phyloP scores from a whole-genome alignment of 2,113 vertebrate species.

The Verasper variegatus region DNA sequence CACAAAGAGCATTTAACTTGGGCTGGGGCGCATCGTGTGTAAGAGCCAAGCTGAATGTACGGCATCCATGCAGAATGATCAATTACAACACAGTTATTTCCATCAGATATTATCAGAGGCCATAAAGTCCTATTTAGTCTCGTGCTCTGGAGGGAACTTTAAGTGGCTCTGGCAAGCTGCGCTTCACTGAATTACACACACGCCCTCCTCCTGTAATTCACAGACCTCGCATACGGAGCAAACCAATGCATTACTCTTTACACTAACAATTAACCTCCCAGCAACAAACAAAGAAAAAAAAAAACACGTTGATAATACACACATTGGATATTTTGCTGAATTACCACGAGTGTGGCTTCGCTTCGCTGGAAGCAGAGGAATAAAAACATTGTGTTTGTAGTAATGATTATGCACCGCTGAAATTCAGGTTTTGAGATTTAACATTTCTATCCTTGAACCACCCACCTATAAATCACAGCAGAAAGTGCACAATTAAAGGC shows the following conservation, averaged over 20 bases:
- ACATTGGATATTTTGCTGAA: background rate
- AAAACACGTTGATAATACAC: background rate
- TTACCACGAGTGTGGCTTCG: background rate
- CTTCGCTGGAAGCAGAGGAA: background rate
- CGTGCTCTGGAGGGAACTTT: background rate
- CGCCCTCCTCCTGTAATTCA: background rate
- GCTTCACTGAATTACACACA: slow-evolving; percentile 20
- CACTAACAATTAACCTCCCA: slow-evolving; percentile 13
- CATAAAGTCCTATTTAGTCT: slow-evolving; percentile 27
- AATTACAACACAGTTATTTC: slow-evolving; percentile 36
- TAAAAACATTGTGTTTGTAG: background rate
- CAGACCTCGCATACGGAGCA: background rate
- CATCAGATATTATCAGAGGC: slow-evolving; percentile 36
- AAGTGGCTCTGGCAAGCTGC: slow-evolving; percentile 21
- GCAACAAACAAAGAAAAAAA: background rate
- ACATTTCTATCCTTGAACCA: too few species aligned
- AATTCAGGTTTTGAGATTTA: slow-evolving; percentile 7
- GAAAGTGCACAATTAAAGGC: background rate
- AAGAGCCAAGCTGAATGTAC: slow-evolving; percentile 11
- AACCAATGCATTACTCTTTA: slow-evolving; percentile 6
- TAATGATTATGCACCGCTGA: background rate
- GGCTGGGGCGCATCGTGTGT: slow-evolving; percentile 6
- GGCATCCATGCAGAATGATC: slow-evolving; percentile 42
- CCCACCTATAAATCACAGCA: background rate
- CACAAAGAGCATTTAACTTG: background rate